Conservation (phyloP, 1,140 invertebrate genomes). For the Oppia nitens region DNA sequence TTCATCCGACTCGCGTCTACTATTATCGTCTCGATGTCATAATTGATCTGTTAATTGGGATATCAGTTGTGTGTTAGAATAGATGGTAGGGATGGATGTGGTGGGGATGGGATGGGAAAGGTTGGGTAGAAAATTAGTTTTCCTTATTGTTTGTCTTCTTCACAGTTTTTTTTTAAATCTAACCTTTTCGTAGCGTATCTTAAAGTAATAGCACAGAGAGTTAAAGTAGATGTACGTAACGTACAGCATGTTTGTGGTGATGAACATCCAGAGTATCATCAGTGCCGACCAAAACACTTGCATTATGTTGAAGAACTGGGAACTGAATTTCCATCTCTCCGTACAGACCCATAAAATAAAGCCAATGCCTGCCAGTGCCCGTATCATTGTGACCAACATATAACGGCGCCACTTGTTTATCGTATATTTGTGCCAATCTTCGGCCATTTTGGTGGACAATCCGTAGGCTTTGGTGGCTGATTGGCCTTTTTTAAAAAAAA, state of each 20-base stretch:
- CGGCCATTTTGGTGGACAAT: neutral
- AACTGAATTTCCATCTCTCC: neutral
- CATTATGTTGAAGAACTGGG: neutral
- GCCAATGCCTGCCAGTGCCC: neutral
- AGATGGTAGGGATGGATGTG: no score
- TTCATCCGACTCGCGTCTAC: neutral
- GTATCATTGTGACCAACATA: neutral
- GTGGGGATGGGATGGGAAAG: no score
- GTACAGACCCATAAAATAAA: neutral
- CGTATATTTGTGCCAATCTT: constrained; percentile 5
- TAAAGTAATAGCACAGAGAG: constrained; percentile 13
- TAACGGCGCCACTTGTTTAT: constrained; percentile 1
- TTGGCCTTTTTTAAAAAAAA: neutral
- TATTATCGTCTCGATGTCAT: constrained; percentile 14
- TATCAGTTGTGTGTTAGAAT: no score
- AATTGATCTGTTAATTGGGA: constrained; percentile 5
- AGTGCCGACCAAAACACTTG: constrained; percentile 4
- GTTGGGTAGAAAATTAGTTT: no score
- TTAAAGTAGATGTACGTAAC: constrained; percentile 9
- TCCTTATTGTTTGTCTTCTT: no score
- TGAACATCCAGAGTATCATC: neutral
- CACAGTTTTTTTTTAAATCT: neutral
- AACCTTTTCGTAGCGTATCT: constrained; percentile 10
- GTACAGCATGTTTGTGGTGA: neutral
- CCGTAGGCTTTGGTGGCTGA: neutral